These are phyloP conservation scores for Melipona bicolor DNA, from an alignment of 2,888 invertebrate species.

Conservation along the genomic window DNA sequence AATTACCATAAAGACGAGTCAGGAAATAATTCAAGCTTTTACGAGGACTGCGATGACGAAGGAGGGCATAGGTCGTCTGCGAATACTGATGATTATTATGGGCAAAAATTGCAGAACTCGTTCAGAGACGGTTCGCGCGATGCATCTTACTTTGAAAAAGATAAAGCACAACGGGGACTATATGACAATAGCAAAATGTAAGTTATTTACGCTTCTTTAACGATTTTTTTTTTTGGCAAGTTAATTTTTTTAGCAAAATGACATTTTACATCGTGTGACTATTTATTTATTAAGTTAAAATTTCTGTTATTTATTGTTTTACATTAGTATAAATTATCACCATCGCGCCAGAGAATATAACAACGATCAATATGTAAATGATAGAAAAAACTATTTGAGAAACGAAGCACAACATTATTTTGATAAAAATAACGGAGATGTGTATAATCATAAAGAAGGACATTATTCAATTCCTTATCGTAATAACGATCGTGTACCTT, in stretches of 20 bases:
- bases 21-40: slow-evolving; percentile 89
- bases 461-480: slow-evolving; percentile 23
- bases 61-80: slow-evolving; percentile 82
- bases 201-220: not conserved
- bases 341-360: slow-evolving; percentile 84
- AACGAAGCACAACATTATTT: slow-evolving; percentile 84
- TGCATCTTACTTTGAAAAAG: slow-evolving; percentile 51
- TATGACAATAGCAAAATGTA: slow-evolving; percentile 69
- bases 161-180: slow-evolving; percentile 50
- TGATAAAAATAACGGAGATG: slow-evolving; percentile 69
- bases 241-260: not conserved
- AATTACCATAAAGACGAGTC: slow-evolving; percentile 90
- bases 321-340: slow-evolving; percentile 81
- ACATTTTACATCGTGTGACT: not conserved
- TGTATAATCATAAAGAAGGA: slow-evolving; percentile 54
- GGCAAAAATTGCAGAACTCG: slow-evolving; percentile 67
- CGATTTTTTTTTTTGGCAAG: not conserved
- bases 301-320: slow-evolving; percentile 4
- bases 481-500: slow-evolving; percentile 20
- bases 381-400: slow-evolving; percentile 84
- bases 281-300: slow-evolving; percentile 6
- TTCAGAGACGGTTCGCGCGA: slow-evolving; percentile 67
- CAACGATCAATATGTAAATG: slow-evolving; percentile 85
- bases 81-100: slow-evolving; percentile 78
- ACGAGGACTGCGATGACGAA: slow-evolving; percentile 87